Conservation (phyloP, 2,888 invertebrate genomes). For the Drosophila maculinotata region DNA sequence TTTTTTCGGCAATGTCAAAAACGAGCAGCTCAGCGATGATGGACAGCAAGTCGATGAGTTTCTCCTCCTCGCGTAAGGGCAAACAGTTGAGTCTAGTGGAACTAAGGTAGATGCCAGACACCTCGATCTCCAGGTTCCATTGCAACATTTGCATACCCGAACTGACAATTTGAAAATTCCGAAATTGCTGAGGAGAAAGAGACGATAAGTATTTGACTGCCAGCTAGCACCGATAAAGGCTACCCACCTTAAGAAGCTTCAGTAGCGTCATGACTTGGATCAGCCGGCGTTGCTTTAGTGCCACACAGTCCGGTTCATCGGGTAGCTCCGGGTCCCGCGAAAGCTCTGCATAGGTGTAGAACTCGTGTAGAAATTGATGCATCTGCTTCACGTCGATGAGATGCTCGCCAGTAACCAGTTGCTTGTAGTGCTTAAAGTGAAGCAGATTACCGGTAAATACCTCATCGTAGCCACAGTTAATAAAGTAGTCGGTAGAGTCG, state of each 20-base stretch:
- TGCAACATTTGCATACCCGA: constrained; percentile 42
- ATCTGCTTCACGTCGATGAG: constrained; percentile 46
- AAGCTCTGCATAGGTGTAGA: constrained; percentile 65
- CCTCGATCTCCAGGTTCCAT: constrained; percentile 62
- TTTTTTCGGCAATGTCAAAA: constrained; percentile 4
- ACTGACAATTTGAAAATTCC: constrained; percentile 41
- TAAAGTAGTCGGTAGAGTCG: constrained; percentile 68
- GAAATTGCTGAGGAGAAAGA: constrained; percentile 64
- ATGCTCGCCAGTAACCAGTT: constrained; percentile 50
- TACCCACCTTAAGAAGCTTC: constrained; percentile 69
- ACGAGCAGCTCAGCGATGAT: constrained; percentile 50
- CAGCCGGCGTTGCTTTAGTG: constrained; percentile 53
- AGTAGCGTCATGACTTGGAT: constrained; percentile 74
- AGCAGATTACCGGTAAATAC: constrained; percentile 72
- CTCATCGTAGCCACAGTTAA: constrained; percentile 67
- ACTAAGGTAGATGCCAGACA: constrained; percentile 57
- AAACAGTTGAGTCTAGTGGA: neutral
- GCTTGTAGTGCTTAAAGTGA: constrained; percentile 48
- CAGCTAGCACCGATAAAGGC: neutral
- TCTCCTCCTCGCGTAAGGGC: constrained; percentile 23
- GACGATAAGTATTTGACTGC: neutral
- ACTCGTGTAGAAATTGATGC: constrained; percentile 70
- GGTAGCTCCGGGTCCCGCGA: no score
- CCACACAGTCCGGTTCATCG: no score
- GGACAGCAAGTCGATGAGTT: constrained; percentile 67